Evolutionary conservation across 2,888 invertebrate species (phyloP), one percentile per base, ranked within the genome.

Genomic region (Syritta pipiens): DNA sequence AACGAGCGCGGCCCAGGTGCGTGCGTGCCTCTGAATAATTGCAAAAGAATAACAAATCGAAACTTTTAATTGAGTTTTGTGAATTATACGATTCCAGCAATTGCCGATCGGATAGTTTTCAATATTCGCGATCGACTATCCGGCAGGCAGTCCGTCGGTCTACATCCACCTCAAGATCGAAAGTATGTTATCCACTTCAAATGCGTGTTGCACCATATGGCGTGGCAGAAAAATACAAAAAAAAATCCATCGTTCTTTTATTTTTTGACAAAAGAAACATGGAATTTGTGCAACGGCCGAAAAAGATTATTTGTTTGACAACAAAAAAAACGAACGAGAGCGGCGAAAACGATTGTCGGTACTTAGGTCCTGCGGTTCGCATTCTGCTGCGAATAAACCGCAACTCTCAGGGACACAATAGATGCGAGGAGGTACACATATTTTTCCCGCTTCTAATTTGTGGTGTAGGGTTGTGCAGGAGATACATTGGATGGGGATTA

Each of bases 11-110:
- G n/a, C n/a, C 74, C 74, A 79, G 74, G 67, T 79, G 79, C 67
- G 79, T 79, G 79, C 74, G 74, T 79, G 79, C 74, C 68, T 62
- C 79, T 57, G 46, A 79, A 79, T 79, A 79, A 79, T 79, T 79
- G 79, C 79, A 67, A 63, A 57, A 35, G 67, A 75, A 75, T 81
- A 81, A 81, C 81, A 81, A 81, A 81, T 81, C 75, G 81, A 81
- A 81, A 81, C 59, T 81, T 81, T 81, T 81, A 81, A 81, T 81
- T 81, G 75, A 69, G 81, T 81, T 81, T 81, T 51, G 81, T 79
- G 79, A 79, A 79, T 74, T 79, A 79, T 79, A 68, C 32, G 79
- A 79, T 68, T 79, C 79, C 74, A 5, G 79, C 79, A 74, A 74
- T 79, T 79, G 79, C 62, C 67, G 62, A 76, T 76, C 76, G 30